Evolutionary conservation across 2,888 invertebrate species (phyloP), one percentile per base, ranked within the genome.

Genomic region (Caenorhabditis drosophilae): DNA sequence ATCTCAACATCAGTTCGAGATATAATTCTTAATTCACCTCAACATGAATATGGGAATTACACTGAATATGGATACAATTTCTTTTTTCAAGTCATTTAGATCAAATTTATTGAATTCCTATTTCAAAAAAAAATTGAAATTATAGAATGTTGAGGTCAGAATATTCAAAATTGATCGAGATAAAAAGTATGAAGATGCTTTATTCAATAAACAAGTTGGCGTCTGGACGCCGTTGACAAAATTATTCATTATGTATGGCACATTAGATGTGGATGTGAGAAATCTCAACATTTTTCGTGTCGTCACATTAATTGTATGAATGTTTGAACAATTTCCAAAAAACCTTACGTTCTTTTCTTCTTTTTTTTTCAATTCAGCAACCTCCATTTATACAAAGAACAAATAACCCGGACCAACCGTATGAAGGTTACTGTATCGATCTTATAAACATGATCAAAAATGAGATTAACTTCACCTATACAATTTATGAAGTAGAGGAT

Each of bases 401-500:
- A 4, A 56, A 61, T 2, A 72, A 79, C 26, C 67, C 63, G 22
- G 45, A 64, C 9, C 50, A 51, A 7, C 75, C 56, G 0, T 77
- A 70, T 46, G 75, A 77, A 54, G 97, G 97, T 7, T 97, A 95
- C 84, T 97, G 96, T 84, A 92, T 96, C 66, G 96, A 97, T 82
- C 87, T 97, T 20, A 90, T 97, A 34, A 89, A 93, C 76, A 90
- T 91, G 84, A 93, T 97, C 56, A 64, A 91, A 31, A 87, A 89
- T 56, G 89, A 90, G 52, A 88, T 94, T 1, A 89, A 91, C 52
- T 95, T 96, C 83, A 92, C 93, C 79, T 97, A 93, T 84, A 92
- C 92, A 80, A 90, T 95, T 69, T 88, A 89, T 49, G 88, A 91
- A 57, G 79, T 79, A 11, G 75, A 90, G 12, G 93, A 94, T 82